These are phyloP conservation scores for Orchestes rusci DNA, from an alignment of 2,888 invertebrate genomes.

Conservation along the genomic window DNA sequence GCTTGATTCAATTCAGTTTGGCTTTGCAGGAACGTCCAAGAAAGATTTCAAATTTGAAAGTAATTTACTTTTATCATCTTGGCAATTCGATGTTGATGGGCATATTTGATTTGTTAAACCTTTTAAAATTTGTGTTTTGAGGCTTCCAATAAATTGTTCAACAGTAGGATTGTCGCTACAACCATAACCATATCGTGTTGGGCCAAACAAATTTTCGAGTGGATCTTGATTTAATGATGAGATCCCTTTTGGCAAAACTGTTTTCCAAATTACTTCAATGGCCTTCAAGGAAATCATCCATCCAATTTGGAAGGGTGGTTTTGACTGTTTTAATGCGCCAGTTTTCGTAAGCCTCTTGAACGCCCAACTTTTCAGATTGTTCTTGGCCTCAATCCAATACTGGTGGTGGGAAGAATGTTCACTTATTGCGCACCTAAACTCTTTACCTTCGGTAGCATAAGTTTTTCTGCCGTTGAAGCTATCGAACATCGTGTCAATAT, in stretches of 20 bases:
- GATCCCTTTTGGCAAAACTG: no score
- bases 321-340: constrained; percentile 11
- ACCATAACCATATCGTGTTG: constrained; percentile 15
- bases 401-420: constrained; percentile 16
- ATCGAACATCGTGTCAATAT: constrained; percentile 29
- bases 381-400: constrained; percentile 14
- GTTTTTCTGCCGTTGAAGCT: constrained; percentile 24
- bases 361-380: constrained; percentile 12
- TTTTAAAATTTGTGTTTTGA: constrained; percentile 22
- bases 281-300: constrained; percentile 20
- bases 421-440: constrained; percentile 15
- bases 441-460: constrained; percentile 17
- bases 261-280: constrained; percentile 2
- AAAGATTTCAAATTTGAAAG: neutral
- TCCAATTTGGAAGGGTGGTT: constrained; percentile 24
- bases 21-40: no score
- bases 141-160: constrained; percentile 14
- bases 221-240: neutral
- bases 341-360: constrained; percentile 11
- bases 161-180: constrained; percentile 16
- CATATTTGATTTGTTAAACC: constrained; percentile 9
- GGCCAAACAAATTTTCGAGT: constrained; percentile 19
- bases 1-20: no score
- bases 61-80: neutral
- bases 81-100: neutral